Evolutionary conservation across 53 echinoderm and acorn worm genomes (phyloP), one percentile per base, ranked within the genome.

Genomic region (Paracentrotus lividus): DNA sequence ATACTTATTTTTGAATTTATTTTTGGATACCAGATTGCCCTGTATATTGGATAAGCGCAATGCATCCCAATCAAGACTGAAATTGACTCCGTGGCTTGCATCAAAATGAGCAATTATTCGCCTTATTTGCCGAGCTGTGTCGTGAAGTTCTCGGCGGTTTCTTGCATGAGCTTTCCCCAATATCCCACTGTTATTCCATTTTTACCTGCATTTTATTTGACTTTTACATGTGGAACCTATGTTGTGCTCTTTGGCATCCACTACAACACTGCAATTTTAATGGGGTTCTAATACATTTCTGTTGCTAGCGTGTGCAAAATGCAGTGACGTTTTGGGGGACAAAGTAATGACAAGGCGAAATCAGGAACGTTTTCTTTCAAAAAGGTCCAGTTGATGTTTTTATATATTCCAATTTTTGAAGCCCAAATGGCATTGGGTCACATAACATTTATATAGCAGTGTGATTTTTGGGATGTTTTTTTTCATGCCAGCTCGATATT

Each of bases 71-170:
- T 72, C 20, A 72, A 26, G 42, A 26, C 24, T n/a, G 81, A 38
- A 81, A 49, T 81, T 81, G 81, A 81, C 81, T 81, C 44, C 44
- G n/a, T 38, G 81, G 81, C 44, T 44, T 81, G 81, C 44, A 81
- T 81, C 23, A 47, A 81, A 81, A 81, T 81, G 81, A 81, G 81
- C 47, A 81, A 81, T 47, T 81, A 81, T 81, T 81, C 47, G 47
- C 81, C n/a, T 47, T 81, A 81, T 81, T 81, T 81, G 47, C 81
- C n/a, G 47, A 81, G 81, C 81, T 81, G 81, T 54, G 57, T 57
- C 23, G 54, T 33, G 34, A 56, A 33, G 38, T 54, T 55, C 57
- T 87, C 44, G 21, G 32, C 56, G 87, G 87, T 56, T 33, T 20
- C 86, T 54, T 87, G 87, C 44, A 81, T 81, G 81, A 47, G 47